These are phyloP conservation scores for Drosophila demipolita DNA, from an alignment of 2,888 invertebrate species.

Conservation along the genomic window DNA sequence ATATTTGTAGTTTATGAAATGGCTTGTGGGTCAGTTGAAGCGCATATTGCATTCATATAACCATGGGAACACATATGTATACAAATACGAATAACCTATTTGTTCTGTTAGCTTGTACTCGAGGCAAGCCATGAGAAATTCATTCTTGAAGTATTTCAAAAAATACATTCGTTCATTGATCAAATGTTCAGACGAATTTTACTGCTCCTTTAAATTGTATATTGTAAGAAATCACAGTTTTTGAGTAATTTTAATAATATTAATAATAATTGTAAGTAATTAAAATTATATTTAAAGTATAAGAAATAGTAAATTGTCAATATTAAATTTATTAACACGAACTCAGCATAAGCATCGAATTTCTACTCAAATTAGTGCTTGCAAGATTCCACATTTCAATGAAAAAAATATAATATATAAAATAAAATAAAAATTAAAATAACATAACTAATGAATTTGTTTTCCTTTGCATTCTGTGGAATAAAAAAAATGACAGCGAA, in stretches of 20 bases:
- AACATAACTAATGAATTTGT: slow-evolving; percentile 11
- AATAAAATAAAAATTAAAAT: no score
- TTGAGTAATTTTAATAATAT: not conserved
- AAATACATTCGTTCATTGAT: not conserved
- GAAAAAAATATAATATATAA: no score
- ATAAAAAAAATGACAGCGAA: not conserved
- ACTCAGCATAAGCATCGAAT: not conserved
- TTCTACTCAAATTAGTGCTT: not conserved
- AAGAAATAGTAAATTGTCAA: not conserved
- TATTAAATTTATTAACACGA: no score
- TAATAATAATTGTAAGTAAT: not conserved
- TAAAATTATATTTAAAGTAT: not conserved
- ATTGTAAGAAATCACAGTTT: not conserved
- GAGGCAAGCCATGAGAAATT: not conserved
- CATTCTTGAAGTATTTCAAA: not conserved
- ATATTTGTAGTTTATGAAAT: slow-evolving; percentile 16
- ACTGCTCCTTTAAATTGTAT: not conserved
- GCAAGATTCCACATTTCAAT: not conserved
- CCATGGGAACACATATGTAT: not conserved
- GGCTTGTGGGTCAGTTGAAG: slow-evolving; percentile 2
- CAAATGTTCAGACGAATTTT: not conserved
- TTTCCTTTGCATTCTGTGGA: not conserved
- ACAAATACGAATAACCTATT: not conserved
- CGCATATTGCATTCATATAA: not conserved
- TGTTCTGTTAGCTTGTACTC: not conserved